These are phyloP conservation scores for Caerostris darwini DNA, from an alignment of 1,140 invertebrate genomes.

Conservation along the genomic window DNA sequence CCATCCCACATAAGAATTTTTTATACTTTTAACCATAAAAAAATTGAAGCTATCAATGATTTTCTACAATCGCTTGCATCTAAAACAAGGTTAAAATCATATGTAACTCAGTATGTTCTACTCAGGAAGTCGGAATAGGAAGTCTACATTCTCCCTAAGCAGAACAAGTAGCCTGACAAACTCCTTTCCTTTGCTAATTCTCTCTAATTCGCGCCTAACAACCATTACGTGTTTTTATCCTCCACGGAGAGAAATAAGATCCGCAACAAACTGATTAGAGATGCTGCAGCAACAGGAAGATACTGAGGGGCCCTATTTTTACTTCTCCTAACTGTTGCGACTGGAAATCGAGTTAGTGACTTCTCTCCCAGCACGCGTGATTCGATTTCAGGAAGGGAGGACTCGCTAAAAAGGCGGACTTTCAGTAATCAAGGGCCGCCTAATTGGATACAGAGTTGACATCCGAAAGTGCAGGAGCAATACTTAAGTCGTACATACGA, in stretches of 20 bases:
- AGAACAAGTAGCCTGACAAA: background rate
- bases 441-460: background rate
- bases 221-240: slow-evolving; percentile 20
- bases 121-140: background rate
- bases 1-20: no score
- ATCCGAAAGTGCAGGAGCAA: no score
- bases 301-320: background rate
- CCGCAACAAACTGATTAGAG: slow-evolving; percentile 40
- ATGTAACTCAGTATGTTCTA: no score
- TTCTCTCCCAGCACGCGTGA: background rate
- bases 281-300: background rate
- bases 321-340: background rate
- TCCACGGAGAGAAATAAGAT: background rate
- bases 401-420: background rate
- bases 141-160: no score
- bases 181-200: background rate
- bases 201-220: background rate
- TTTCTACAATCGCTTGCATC: background rate
- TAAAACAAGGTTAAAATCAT: background rate
- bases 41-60: background rate
- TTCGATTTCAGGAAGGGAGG: slow-evolving; percentile 34
- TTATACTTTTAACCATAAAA: no score
- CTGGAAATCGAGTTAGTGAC: slow-evolving; percentile 46
- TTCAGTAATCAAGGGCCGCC: background rate
- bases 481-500: no score